Base-by-base conservation (phyloP, 2,113 vertebrate species). In the Parus major region DNA sequence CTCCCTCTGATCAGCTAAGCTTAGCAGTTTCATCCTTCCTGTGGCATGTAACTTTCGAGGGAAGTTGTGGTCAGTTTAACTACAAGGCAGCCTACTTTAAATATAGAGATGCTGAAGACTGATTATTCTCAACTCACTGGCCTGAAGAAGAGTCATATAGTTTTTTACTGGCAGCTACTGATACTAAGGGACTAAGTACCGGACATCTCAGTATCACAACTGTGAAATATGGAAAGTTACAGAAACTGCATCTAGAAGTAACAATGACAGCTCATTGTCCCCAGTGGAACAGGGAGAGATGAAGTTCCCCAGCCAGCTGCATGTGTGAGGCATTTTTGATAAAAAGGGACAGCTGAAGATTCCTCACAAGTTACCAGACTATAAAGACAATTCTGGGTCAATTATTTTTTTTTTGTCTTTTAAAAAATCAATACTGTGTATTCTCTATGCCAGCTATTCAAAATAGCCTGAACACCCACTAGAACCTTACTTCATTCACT, bases 21-120 rank as follows among this genome's bases (percentile, higher is more conserved):
- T 77, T 96, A 90, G 93, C 92, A 96, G 80, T 97, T 97, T 97
- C 82, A 94, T 82, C 93, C 73, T 97, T 96, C 95, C 95, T 93
- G 88, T 76, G 49, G 57, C 76, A 81, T 21, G 25, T 93, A 81
- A 86, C 72, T 96, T 96, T 88, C 10, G 63, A 96, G 90, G 96
- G 95, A 97, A 97, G 93, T 96, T 97, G 95, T 90, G 94, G 92
- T 94, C 81, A 86, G 17, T 64, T 75, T 71, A 86, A 86, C 86
- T 79, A 63, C 0, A 11, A 82, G 49, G 65, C 82, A 95, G 71
- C 64, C 53, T 84, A 57, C 69, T 97, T 97, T 93, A 97, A 95
- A 96, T 90, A 88, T 86, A 96, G 69, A 88, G 93, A 94, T 83
- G 92, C 93, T 96, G 94, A 94, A 94, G 87, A 88, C 56, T 39